A percentile compares a stretch with the other conserved stretches of the same genome.
phyloP scores from a whole-genome alignment of 2,113 vertebrate species.

The Callipepla californica region DNA sequence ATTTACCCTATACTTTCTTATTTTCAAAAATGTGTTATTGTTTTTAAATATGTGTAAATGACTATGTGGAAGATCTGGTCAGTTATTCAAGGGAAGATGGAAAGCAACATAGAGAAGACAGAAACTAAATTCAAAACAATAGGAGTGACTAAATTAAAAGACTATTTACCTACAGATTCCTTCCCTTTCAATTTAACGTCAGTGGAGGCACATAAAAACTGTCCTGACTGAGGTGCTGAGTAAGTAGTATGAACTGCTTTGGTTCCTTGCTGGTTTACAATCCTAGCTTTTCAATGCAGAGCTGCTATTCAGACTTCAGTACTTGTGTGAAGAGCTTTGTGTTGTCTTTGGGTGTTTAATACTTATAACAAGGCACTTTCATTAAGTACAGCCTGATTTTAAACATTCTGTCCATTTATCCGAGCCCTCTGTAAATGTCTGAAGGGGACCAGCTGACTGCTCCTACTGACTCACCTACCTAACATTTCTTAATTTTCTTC shows the following conservation, averaged over 20 bases:
- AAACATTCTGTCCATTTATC: conserved; percentile 49
- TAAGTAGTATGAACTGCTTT: conserved; percentile 21
- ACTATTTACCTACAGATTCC: conserved; percentile 41
- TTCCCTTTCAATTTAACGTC: conserved; percentile 44
- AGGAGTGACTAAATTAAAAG: neutral
- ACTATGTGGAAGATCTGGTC: neutral
- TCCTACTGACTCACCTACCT: conserved; percentile 21
- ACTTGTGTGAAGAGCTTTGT: conserved; percentile 52
- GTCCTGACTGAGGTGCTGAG: neutral
- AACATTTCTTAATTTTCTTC: conserved; percentile 54
- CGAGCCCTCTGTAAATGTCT: conserved; percentile 7
- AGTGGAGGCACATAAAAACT: neutral
- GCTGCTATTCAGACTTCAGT: conserved; percentile 45
- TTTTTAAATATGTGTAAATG: neutral
- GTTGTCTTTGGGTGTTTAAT: conserved; percentile 44
- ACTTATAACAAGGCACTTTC: conserved; percentile 38
- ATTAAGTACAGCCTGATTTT: conserved; percentile 38
- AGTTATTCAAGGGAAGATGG: neutral
- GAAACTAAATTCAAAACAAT: neutral
- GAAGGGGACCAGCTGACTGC: conserved; percentile 2
- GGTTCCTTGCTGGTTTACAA: conserved; percentile 21
- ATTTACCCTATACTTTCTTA: neutral
- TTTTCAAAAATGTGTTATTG: no score
- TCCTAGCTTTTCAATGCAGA: conserved; percentile 19
- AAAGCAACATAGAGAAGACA: neutral